Evolutionary conservation across 2,113 vertebrate species (phyloP).

Genomic region (Protomyctophum bolini): DNA sequence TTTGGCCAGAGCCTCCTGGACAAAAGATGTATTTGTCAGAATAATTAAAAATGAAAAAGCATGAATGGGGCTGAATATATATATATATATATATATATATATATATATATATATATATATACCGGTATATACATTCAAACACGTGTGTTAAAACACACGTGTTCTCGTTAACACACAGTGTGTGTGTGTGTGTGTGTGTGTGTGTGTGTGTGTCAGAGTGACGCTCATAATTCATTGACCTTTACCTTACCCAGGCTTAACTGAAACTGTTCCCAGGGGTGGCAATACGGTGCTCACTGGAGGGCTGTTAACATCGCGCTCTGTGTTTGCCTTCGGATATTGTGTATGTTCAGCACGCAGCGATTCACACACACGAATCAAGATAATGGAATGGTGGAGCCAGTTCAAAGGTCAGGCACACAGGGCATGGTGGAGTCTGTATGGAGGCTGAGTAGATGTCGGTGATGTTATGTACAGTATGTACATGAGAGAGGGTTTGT

Average conservation of each 20-base stretch:
- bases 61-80: too few species aligned
- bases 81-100: too few species aligned
- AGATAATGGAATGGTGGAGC: conserved; percentile 38
- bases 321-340: conserved; percentile 66
- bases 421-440: conserved; percentile 31
- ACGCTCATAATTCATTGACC: conserved; percentile 45
- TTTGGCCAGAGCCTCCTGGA: too few species aligned
- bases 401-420: conserved; percentile 42
- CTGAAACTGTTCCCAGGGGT: conserved; percentile 35
- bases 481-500: conserved; percentile 6
- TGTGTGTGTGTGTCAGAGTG: conserved; percentile 20
- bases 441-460: conserved; percentile 23
- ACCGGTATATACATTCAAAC: too few species aligned
- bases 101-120: too few species aligned
- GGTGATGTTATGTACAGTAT: conserved; percentile 1
- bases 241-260: conserved; percentile 45
- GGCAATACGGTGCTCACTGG: conserved; percentile 43
- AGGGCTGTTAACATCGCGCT: conserved; percentile 32
- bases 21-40: too few species aligned
- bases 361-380: conserved; percentile 19
- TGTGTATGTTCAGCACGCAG: conserved; percentile 58
- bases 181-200: too few species aligned
- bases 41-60: too few species aligned
- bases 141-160: too few species aligned
- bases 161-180: too few species aligned